Base-by-base conservation (phyloP, 2,888 invertebrate genomes). In the Morpho deidamia region DNA sequence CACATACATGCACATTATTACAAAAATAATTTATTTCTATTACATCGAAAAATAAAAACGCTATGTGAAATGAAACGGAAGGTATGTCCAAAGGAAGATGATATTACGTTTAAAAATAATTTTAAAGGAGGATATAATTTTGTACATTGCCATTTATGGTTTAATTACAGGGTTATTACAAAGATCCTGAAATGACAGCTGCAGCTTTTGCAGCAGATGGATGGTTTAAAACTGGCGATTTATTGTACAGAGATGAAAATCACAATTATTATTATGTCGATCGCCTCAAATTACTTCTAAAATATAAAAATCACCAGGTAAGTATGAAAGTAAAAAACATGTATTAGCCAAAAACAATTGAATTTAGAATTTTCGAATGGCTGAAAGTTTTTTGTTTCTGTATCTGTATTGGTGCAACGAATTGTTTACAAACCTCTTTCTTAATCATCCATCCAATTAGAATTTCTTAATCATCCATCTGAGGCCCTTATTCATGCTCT, bases 201-300 rank as follows among this genome's bases (percentile, higher is more conserved):
- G 64, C 64, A 1, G 76, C 69, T 0, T 74, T 83, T 49, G 65
- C 84, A 10, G 67, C 72, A 9, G 87, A 84, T 51, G 85, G 87
- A 7, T 87, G 74, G 72, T 76, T 66, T 62, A 83, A 76, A 52
- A 76, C 84, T 0, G 87, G 87, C 0, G 87, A 87, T 52, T 60
- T 87, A 4, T 53, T 86, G 11, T 81, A 79, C 58, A 68, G 69
- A 12, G 86, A 87, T 40, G 73, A 76, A n/a, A 54, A 76, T 0
- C 53, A 72, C 4, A 70, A 75, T 51, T 85, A 71, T 46, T 86
- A 55, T 64, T 87, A 74, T 48, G 78, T 83, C 0, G 87, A 86
- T 10, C 66, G 87, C 1, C 57, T 80, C 1, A 84, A 81, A 43
- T 73, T 76, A 69, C 67, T 86, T 0, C 80, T 87, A 45, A 86